Evolutionary conservation across 2,113 vertebrate genomes (phyloP), one percentile per base, ranked within the genome.

Genomic region (Ictalurus punctatus): DNA sequence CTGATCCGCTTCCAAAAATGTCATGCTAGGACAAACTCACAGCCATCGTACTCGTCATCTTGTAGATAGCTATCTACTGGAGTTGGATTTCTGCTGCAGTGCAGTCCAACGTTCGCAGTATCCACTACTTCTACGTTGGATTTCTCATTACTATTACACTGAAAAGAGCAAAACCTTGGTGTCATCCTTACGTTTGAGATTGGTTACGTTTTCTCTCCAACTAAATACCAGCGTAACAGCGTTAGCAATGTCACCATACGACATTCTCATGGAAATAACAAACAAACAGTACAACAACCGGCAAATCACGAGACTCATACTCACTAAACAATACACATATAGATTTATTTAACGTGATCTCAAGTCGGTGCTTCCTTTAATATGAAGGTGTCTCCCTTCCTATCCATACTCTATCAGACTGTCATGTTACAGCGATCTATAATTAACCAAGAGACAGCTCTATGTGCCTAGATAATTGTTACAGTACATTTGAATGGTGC

Each of bases 391-490:
- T 79, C 76, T 27, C 44, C 27, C 76, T 78, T 76, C 25, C 44
- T 52, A 27, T 78, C 40, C 0, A 12, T 8, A 79, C 25, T 79
- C 44, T 79, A 54, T 79, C 25, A 79, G 23, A n/a, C 48, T 16
- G 76, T 79, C 76, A 79, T 83, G 54, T 83, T 16, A 59, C 54
- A 34, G 17, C 13, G 81, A 61, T 59, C 58, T 61, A 6, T 61
- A 83, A 83, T 83, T 83, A 83, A 82, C 80, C 7, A 80, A 59
- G 54, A 59, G 54, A 82, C 79, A 14, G 56, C 21, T 83, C 81
- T 61, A 6, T 34, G 79, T 54, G 58, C 52, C 52, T 30, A 59
- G 30, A 37, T 59, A 37, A 82, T 59, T 17, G 1, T 37, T 12
- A 10, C 10, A 34, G 30, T 23, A 27, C 4, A 2, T 63, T 3